A percentile compares a stretch with the other conserved stretches of the same genome.
phyloP scores from a whole-genome alignment of 2,797 vertebrate species.

The Saguinus oedipus region DNA sequence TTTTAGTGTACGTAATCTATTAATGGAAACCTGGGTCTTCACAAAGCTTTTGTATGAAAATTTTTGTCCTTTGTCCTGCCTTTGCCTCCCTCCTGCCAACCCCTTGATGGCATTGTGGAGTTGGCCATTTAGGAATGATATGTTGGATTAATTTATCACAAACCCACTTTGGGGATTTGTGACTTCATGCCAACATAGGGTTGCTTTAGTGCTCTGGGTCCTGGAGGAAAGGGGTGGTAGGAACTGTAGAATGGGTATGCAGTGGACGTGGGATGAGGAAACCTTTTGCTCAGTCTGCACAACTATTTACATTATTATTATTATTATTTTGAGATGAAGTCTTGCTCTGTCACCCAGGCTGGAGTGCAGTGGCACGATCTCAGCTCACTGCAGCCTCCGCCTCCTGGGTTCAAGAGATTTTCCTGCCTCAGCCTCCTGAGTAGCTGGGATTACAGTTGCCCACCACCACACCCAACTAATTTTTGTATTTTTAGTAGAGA shows the following conservation, averaged over 20 bases:
- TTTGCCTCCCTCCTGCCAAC: background rate
- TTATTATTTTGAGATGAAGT: too few relatives aligned
- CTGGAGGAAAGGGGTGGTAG: background rate
- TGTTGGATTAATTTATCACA: background rate
- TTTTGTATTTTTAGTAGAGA: too few relatives aligned
- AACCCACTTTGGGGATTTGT: background rate
- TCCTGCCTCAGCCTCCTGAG: too few relatives aligned
- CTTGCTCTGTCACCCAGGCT: too few relatives aligned
- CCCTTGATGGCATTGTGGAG: background rate
- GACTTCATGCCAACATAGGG: background rate
- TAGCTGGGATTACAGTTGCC: too few relatives aligned
- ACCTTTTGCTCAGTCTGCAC: background rate
- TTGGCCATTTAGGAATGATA: background rate
- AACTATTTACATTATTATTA: background rate
- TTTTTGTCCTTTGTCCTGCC: background rate
- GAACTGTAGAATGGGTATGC: background rate
- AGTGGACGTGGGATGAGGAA: background rate
- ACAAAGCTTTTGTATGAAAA: background rate
- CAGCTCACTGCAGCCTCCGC: too few relatives aligned
- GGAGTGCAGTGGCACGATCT: too few relatives aligned
- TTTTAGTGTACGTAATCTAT: background rate
- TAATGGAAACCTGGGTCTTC: background rate
- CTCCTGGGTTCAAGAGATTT: too few relatives aligned
- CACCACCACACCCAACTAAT: too few relatives aligned
- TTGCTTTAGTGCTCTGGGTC: background rate